Evolutionary conservation across 2,113 vertebrate genomes (phyloP), one percentile per base, ranked within the genome.

Genomic region (Benitochromis conjunctus): DNA sequence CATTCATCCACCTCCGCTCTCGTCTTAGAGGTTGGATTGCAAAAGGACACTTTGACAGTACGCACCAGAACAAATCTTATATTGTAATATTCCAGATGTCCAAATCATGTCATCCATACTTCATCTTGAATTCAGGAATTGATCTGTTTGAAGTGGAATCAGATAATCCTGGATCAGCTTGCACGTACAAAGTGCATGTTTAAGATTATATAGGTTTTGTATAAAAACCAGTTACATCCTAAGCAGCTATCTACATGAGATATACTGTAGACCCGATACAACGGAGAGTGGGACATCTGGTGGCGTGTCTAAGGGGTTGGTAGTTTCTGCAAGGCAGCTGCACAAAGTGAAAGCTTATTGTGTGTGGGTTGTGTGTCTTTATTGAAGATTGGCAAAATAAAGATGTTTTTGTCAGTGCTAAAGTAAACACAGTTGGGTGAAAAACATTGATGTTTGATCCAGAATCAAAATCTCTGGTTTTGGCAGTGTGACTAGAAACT

Each of bases 341-440:
- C 74, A 83, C 43, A 77, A 57, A 86, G 56, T 24, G 13, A 85
- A 16, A 66, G 76, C 31, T 76, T 56, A 60, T 46, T 89, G 18
- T 87, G 57, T 87, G 85, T 77, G 36, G 54, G 60, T 81, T 43
- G 38, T 86, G 78, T 21, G 46, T 79, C 18, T 79, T 24, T 19
- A 80, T 80, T 83, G 36, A 6, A 43, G 9, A 81, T 57, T 62
- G 81, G 7, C 6, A 82, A 46, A 83, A 81, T 58, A 69, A 88
- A 83, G 55, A 64, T 10, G 74, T 77, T 82, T 87, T 48, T 66
- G 78, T 48, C 74, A 21, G 74, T 60, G 76, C 14, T 11, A 84
- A 90, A 84, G 36, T 78, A 82, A 81, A 86, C 84, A 89, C 24
- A 80, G 74, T 80, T 56, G 18, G 41, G 41, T 14, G 7, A 77